Evolutionary conservation across 1,140 invertebrate species (phyloP), one percentile per base, ranked within the genome.

Genomic region (Procambarus virginalis): DNA sequence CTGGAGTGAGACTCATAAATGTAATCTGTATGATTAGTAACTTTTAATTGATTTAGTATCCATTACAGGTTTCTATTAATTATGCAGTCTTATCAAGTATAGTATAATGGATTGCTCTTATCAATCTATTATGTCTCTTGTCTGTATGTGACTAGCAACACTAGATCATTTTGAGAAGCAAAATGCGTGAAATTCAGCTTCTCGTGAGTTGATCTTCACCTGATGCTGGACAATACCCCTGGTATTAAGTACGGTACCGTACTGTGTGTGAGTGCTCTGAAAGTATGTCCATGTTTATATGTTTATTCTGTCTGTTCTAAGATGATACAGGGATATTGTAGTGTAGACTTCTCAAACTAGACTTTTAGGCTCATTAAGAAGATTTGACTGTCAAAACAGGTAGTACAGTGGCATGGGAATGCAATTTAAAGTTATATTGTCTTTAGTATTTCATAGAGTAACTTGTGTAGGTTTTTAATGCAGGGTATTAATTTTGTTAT

Each of bases 321-420:
- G 51, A 49, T 60, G 79, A 81, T 81, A 81, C 79, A 81, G 79
- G 79, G 79, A 81, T 81, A 64, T 64, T 64, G 60, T 64, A 64
- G 60, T 64, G 4, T 64, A 64, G 60, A 64, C 60, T 58, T 58
- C 60, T 64, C 60, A 64, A 20, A 5, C 60, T 64, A 64, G 60
- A 64, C 12, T 64, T 64, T 64, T 17, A 64, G 60, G 60, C 17
- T 64, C 17, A 17, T 64, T 17, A 64, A 17, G 60, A 17, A n/a
- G 60, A 64, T 64, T 64, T 64, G 60, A 64, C 60, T 17, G 4
- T 12, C 17, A 17, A 64, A 17, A 20, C 60, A 64, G 60, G 60
- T 64, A 64, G 60, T 64, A 2, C 60, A 64, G 60, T 12, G 60
- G 20, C 60, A 20, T 64, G 60, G 60, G 20, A 64, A 20, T 4